Percentiles rank a stretch among this genome's conserved stretches.
These are phyloP conservation scores for Cantharis rustica DNA, from an alignment of 2,888 invertebrate genomes.

Conservation along the genomic window DNA sequence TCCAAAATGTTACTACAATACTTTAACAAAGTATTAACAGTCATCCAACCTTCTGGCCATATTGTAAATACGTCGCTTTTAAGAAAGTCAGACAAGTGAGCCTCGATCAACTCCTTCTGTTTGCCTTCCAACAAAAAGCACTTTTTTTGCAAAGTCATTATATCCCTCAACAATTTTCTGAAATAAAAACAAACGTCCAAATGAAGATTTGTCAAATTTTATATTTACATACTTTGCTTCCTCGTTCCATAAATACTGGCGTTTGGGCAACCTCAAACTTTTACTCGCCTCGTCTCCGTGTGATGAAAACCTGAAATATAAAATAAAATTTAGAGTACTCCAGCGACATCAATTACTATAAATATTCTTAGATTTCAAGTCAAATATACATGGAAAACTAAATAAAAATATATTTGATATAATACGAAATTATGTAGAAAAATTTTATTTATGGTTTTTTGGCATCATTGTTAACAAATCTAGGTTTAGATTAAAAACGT, in stretches of 20 bases:
- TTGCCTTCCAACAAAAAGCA: constrained; percentile 51
- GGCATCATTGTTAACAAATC: too few relatives aligned
- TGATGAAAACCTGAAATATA: constrained; percentile 47
- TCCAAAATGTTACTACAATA: constrained; percentile 40
- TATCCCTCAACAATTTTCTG: constrained; percentile 50
- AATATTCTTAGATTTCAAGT: too few relatives aligned
- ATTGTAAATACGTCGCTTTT: constrained; percentile 57
- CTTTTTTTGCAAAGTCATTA: constrained; percentile 48
- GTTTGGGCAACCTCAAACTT: constrained; percentile 67
- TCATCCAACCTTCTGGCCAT: constrained; percentile 65
- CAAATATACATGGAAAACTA: too few relatives aligned
- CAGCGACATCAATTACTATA: too few relatives aligned
- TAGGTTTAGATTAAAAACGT: too few relatives aligned
- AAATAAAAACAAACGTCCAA: constrained; percentile 24
- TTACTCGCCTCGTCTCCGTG: constrained; percentile 58
- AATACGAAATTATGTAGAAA: too few relatives aligned
- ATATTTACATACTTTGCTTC: constrained; percentile 61
- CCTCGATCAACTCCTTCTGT: constrained; percentile 58
- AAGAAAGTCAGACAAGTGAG: constrained; percentile 57
- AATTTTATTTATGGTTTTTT: too few relatives aligned
- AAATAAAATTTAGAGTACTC: too few relatives aligned
- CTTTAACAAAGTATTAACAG: constrained; percentile 48
- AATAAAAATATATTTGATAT: too few relatives aligned
- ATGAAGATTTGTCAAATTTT: neutral
- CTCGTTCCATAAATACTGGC: constrained; percentile 75